Percentiles rank a stretch among this genome's conserved stretches.
Evolutionary conservation across 2,113 vertebrate genomes (phyloP).

Genomic region (Cervus canadensis): DNA sequence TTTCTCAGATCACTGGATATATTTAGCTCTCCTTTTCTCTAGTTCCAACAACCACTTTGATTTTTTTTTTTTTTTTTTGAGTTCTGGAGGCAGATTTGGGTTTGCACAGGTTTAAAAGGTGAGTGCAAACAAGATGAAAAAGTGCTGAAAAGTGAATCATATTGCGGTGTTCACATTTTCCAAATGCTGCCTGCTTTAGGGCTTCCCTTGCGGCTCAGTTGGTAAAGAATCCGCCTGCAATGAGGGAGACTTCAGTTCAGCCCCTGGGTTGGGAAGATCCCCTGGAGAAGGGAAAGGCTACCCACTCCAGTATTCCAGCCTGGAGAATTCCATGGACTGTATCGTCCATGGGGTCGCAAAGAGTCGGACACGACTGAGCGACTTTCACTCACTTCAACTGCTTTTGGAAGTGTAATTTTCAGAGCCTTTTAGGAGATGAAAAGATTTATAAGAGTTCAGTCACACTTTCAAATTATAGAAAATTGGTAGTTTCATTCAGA

Average conservation of each 20-base stretch:
- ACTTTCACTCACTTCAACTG: conserved; percentile 25
- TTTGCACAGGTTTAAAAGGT: conserved; percentile 11
- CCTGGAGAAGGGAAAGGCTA: neutral
- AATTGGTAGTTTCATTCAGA: conserved; percentile 82
- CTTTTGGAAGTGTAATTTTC: conserved; percentile 73
- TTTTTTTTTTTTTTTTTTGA: neutral
- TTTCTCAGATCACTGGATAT: conserved; percentile 39
- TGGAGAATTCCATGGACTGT: neutral
- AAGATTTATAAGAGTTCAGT: conserved; percentile 78
- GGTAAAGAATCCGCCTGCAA: neutral
- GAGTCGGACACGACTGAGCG: neutral
- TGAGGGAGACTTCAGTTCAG: neutral
- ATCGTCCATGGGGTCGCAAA: neutral
- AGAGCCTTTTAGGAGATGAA: conserved; percentile 75
- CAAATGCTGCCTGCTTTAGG: conserved; percentile 65
- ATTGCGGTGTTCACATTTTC: conserved; percentile 62
- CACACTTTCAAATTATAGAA: conserved; percentile 82
- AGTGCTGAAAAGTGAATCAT: conserved; percentile 44
- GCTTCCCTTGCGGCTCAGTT: neutral
- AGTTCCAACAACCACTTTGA: conserved; percentile 15
- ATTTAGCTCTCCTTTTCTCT: conserved; percentile 23
- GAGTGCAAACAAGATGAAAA: conserved; percentile 12
- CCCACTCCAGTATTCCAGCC: neutral
- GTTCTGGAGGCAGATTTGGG: neutral
- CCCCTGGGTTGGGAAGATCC: neutral